Conservation (phyloP, 1,140 invertebrate genomes). For the Nasonia vitripennis region DNA sequence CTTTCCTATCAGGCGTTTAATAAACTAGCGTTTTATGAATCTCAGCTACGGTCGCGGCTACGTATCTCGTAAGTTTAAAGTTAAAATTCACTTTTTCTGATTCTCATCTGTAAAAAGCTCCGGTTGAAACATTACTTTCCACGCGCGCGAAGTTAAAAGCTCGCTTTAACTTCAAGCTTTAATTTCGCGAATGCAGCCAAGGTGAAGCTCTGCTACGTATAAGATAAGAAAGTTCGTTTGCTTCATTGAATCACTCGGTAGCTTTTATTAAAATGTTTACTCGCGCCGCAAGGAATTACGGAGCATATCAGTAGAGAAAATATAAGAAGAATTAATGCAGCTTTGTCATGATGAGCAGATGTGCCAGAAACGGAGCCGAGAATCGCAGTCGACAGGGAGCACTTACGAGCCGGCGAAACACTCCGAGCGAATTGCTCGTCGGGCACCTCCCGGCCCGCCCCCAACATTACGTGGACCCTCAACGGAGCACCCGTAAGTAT, state of each 20-base stretch:
- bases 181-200: slow-evolving; percentile 22
- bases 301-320: background rate
- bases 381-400: slow-evolving; percentile 67
- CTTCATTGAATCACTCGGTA: slow-evolving; percentile 15
- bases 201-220: too few species aligned
- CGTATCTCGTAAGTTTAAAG: slow-evolving; percentile 16
- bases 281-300: background rate
- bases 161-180: slow-evolving; percentile 23
- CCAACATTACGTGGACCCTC: slow-evolving; percentile 88
- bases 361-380: slow-evolving; percentile 70
- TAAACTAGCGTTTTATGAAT: slow-evolving; percentile 7
- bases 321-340: slow-evolving; percentile 47
- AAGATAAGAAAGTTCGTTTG: background rate
- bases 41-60: background rate
- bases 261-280: slow-evolving; percentile 26
- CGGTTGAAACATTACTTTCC: slow-evolving; percentile 20
- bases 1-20: slow-evolving; percentile 21
- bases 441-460: slow-evolving; percentile 82
- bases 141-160: background rate
- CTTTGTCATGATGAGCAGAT: slow-evolving; percentile 67
- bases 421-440: slow-evolving; percentile 87
- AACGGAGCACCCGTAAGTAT: slow-evolving; percentile 85
- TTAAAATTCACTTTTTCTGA: slow-evolving; percentile 26
- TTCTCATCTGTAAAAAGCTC: slow-evolving; percentile 27
- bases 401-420: slow-evolving; percentile 78